phyloP scores from a whole-genome alignment of 1,140 invertebrate genomes.

The Bombus polaris region DNA sequence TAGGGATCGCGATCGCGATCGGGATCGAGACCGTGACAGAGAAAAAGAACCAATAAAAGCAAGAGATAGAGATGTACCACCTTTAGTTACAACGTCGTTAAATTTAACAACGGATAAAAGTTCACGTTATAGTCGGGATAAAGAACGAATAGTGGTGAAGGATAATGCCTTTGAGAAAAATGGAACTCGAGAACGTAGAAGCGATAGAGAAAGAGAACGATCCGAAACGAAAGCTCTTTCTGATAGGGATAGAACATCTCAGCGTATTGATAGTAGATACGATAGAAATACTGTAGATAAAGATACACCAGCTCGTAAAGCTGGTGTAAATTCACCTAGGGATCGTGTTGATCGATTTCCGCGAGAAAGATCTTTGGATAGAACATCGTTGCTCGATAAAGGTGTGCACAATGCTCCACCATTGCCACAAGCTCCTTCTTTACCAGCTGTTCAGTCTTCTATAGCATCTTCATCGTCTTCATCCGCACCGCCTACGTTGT shows the following conservation, averaged over 20 bases:
- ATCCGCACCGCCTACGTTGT: conserved; percentile 37
- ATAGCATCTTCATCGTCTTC: conserved; percentile 52
- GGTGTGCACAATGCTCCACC: conserved; percentile 54
- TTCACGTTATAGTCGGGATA: conserved; percentile 73
- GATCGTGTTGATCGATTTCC: conserved; percentile 74
- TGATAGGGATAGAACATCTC: conserved; percentile 72
- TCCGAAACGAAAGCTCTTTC: conserved; percentile 69
- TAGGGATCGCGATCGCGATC: conserved; percentile 54
- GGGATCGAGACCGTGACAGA: conserved; percentile 62
- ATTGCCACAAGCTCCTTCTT: conserved; percentile 22
- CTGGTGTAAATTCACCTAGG: conserved; percentile 67
- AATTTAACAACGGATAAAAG: conserved; percentile 63
- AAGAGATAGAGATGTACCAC: conserved; percentile 56
- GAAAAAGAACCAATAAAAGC: conserved; percentile 64
- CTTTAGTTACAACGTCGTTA: conserved; percentile 50
- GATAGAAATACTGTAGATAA: conserved; percentile 73
- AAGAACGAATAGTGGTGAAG: conserved; percentile 71
- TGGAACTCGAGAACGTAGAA: conserved; percentile 73
- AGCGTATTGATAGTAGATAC: conserved; percentile 74
- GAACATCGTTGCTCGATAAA: conserved; percentile 69
- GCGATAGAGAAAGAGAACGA: conserved; percentile 78
- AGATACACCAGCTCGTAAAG: conserved; percentile 66
- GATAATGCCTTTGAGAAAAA: conserved; percentile 69
- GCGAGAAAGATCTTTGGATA: conserved; percentile 74
- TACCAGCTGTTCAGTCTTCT: conserved; percentile 35